phyloP scores from a whole-genome alignment of 2,888 invertebrate genomes.

The Latrodectus elegans region DNA sequence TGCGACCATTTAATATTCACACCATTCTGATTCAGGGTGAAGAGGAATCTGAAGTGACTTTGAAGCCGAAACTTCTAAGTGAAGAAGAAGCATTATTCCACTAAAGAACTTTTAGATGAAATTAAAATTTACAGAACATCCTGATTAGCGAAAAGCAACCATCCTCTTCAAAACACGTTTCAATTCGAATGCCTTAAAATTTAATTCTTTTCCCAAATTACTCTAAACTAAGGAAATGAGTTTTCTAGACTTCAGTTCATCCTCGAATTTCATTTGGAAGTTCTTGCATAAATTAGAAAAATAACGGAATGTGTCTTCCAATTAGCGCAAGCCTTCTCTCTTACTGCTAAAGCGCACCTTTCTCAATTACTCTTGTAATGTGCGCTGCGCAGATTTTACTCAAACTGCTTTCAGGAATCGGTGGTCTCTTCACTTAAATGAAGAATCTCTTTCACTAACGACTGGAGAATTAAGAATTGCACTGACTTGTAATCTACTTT shows the following conservation, averaged over 20 bases:
- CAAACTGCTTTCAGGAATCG: not conserved
- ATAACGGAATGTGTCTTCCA: conserved; percentile 5
- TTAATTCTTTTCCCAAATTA: conserved; percentile 2
- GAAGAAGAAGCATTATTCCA: no score
- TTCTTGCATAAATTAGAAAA: conserved; percentile 5
- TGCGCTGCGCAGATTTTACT: not conserved
- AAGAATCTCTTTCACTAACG: conserved; percentile 5
- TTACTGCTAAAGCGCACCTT: not conserved
- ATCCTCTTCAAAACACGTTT: not conserved
- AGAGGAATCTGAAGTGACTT: no score
- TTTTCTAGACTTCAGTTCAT: not conserved
- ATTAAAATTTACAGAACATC: no score
- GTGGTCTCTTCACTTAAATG: not conserved
- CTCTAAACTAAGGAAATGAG: conserved; percentile 3
- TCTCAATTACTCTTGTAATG: not conserved
- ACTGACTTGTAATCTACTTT: conserved; percentile 3
- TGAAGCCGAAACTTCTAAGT: no score
- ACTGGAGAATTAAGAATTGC: conserved; percentile 3
- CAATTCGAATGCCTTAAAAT: conserved; percentile 2
- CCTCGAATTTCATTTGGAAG: not conserved
- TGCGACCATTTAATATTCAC: no score
- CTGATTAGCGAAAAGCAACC: no score
- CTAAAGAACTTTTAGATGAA: no score
- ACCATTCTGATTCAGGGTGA: no score
- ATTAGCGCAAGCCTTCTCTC: not conserved